Conservation (phyloP, 2,797 vertebrate species). For the Aeoliscus strigatus region DNA sequence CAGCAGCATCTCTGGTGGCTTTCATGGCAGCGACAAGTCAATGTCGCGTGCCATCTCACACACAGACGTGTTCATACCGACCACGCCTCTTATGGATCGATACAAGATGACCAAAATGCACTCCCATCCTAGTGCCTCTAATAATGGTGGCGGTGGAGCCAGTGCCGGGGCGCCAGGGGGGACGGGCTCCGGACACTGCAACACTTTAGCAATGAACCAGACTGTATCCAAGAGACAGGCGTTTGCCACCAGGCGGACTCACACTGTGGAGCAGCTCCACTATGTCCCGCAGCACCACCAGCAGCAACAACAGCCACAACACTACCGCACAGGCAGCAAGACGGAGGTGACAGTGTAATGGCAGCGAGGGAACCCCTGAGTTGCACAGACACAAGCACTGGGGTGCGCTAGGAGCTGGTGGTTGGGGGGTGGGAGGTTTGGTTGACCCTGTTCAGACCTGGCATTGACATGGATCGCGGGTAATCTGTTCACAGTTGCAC, state of each 20-base stretch:
- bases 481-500: no score
- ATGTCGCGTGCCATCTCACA: constrained; percentile 94
- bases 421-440: not conserved
- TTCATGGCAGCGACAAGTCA: constrained; percentile 74
- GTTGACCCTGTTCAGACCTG: not conserved
- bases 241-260: constrained; percentile 94
- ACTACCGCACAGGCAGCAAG: constrained; percentile 98
- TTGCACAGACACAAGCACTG: constrained; percentile 19
- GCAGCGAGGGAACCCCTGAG: constrained; percentile 17
- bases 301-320: constrained; percentile 83
- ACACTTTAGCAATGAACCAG: constrained; percentile 90
- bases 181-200: constrained; percentile 67
- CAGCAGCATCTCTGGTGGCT: constrained; percentile 70
- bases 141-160: constrained; percentile 70
- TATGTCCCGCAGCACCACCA: constrained; percentile 89
- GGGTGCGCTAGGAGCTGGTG: not conserved
- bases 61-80: constrained; percentile 94
- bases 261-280: constrained; percentile 96
- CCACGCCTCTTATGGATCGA: constrained; percentile 94
- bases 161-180: constrained; percentile 37
- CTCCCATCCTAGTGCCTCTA: constrained; percentile 97
- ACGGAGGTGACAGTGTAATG: constrained; percentile 97
- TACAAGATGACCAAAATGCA: constrained; percentile 99
- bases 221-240: constrained; percentile 92
- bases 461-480: no score